Conservation (phyloP, 2,113 vertebrate genomes). For the Caranx ignobilis region DNA sequence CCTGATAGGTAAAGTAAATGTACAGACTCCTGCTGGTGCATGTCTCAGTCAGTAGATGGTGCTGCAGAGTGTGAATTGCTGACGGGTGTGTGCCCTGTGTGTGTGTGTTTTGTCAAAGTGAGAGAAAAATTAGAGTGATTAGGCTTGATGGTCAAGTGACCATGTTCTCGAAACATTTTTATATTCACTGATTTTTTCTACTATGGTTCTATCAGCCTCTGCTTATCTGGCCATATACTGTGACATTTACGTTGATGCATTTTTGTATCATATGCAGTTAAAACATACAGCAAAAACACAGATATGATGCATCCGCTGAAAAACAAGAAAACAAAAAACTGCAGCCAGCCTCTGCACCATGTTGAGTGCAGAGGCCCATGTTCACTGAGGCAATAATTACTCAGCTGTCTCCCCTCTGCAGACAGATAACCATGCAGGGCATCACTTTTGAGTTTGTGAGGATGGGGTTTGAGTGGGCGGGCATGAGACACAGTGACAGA, state of each 20-base stretch:
- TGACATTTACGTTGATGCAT: not conserved
- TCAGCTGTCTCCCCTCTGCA: not conserved
- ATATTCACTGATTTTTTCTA: not conserved
- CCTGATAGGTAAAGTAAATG: not conserved
- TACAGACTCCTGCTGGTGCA: not conserved
- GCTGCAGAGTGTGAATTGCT: constrained; percentile 40
- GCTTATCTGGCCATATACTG: not conserved
- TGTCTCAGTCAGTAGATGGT: constrained; percentile 64
- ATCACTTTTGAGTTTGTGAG: not conserved
- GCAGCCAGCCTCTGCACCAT: not conserved
- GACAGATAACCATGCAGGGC: not conserved
- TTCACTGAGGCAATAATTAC: not conserved
- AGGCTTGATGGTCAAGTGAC: not conserved
- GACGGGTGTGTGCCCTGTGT: not conserved
- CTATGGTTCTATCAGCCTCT: not conserved
- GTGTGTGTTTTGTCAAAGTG: not conserved
- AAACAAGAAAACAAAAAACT: constrained; percentile 20
- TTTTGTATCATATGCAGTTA: not conserved
- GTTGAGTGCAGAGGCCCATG: not conserved
- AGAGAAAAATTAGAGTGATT: not conserved
- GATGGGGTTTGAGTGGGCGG: too few relatives aligned
- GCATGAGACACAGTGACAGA: too few relatives aligned
- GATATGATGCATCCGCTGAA: not conserved
- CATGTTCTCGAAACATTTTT: too few relatives aligned
- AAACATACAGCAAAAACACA: not conserved